phyloP scores from a whole-genome alignment of 2,113 vertebrate species.

The Theristicus caerulescens region DNA sequence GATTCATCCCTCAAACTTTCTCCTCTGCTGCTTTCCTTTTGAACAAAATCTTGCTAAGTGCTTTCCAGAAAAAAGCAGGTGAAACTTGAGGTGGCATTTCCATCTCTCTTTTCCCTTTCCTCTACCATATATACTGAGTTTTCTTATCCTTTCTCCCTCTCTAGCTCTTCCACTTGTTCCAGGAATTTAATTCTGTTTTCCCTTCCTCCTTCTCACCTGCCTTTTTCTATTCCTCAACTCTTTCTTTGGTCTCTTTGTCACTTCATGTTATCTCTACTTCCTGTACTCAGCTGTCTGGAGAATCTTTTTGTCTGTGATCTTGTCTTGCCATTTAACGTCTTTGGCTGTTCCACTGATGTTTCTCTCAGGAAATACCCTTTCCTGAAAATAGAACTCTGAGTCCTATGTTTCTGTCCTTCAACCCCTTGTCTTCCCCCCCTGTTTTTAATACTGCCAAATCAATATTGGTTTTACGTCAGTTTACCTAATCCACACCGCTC shows the following conservation, averaged over 20 bases:
- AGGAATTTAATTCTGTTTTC: neutral
- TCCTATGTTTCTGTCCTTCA: neutral
- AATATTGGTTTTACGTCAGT: neutral
- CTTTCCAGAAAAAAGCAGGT: neutral
- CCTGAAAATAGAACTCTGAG: neutral
- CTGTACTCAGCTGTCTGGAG: neutral
- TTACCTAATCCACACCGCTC: neutral
- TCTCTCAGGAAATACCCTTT: neutral
- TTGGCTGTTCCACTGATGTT: neutral
- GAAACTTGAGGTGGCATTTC: neutral
- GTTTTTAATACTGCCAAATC: neutral
- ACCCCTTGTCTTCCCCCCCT: neutral
- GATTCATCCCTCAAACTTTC: neutral
- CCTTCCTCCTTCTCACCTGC: neutral
- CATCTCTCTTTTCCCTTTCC: neutral
- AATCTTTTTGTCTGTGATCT: neutral
- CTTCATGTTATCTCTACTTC: neutral
- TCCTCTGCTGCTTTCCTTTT: neutral
- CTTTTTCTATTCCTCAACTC: neutral
- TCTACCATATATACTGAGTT: neutral
- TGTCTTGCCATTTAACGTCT: neutral
- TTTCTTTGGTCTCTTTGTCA: neutral
- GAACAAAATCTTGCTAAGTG: neutral
- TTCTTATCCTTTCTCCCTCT: neutral
- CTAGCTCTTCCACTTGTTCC: neutral